phyloP scores from a whole-genome alignment of 2,888 invertebrate genomes.

The Mellilla xanthometata region DNA sequence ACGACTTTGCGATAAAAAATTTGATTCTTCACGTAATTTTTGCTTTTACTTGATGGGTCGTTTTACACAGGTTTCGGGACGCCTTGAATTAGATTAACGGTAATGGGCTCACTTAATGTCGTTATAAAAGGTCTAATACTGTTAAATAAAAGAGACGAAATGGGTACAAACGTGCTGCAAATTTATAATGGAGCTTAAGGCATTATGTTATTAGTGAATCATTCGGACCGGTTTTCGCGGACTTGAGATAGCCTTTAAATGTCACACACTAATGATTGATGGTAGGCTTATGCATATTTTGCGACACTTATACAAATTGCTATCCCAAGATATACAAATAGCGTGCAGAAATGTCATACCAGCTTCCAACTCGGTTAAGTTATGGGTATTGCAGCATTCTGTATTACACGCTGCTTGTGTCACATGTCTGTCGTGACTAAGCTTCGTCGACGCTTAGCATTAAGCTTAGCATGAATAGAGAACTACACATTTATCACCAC shows the following conservation, averaged over 20 bases:
- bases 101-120: constrained; percentile 24
- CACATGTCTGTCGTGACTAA: constrained; percentile 11
- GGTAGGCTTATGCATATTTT: constrained; percentile 7
- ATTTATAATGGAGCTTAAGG: constrained; percentile 5
- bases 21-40: constrained; percentile 48
- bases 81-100: constrained; percentile 29
- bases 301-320: constrained; percentile 5
- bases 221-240: neutral
- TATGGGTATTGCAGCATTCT: constrained; percentile 18
- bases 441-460: constrained; percentile 1
- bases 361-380: constrained; percentile 14
- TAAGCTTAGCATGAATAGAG: constrained; percentile 4
- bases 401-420: constrained; percentile 12
- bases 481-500: constrained; percentile 36
- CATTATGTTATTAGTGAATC: neutral
- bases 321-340: constrained; percentile 14
- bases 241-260: constrained; percentile 1
- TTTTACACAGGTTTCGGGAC: constrained; percentile 36
- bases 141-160: constrained; percentile 7
- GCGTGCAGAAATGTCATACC: constrained; percentile 23
- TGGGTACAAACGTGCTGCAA: constrained; percentile 8
- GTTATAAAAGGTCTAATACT: constrained; percentile 23
- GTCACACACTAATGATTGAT: constrained; percentile 5
- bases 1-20: constrained; percentile 48
- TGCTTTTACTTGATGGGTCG: constrained; percentile 45